phyloP scores from a whole-genome alignment of 1,140 invertebrate genomes.

The Ditylenchus dipsaci region DNA sequence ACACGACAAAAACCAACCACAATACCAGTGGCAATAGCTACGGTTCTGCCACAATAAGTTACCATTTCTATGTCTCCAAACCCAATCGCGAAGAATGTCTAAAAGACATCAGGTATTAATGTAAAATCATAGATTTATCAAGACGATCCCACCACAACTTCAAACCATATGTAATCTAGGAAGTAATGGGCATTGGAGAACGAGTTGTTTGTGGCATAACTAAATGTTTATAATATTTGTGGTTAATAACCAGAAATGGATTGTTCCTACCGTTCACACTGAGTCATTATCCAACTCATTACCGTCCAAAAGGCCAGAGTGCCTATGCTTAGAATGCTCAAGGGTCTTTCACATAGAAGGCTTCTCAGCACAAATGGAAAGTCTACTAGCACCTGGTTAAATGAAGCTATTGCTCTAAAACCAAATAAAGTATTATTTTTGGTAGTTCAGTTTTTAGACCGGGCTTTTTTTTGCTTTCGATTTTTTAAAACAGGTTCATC shows the following conservation, averaged over 20 bases:
- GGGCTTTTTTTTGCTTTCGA: too few species aligned
- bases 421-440: too few species aligned
- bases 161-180: slow-evolving; percentile 51
- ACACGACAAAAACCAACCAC: slow-evolving; percentile 77
- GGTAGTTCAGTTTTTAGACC: too few species aligned
- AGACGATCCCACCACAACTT: slow-evolving; percentile 40
- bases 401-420: slow-evolving; percentile 71
- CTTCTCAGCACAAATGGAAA: slow-evolving; percentile 98
- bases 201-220: slow-evolving; percentile 27
- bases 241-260: not conserved
- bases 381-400: slow-evolving; percentile 99
- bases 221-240: slow-evolving; percentile 8
- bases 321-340: slow-evolving; percentile 91
- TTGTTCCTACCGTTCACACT: slow-evolving; percentile 95
- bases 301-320: slow-evolving; percentile 97
- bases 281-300: slow-evolving; percentile 91
- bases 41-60: slow-evolving; percentile 95
- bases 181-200: slow-evolving; percentile 43
- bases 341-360: slow-evolving; percentile 97
- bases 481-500: too few species aligned
- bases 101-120: slow-evolving; percentile 14
- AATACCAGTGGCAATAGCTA: slow-evolving; percentile 93
- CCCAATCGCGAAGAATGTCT: slow-evolving; percentile 58
- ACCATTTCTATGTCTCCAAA: slow-evolving; percentile 99
- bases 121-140: not conserved